Base-by-base conservation (phyloP, 2,888 invertebrate genomes). In the Meteorus cinctellus region DNA sequence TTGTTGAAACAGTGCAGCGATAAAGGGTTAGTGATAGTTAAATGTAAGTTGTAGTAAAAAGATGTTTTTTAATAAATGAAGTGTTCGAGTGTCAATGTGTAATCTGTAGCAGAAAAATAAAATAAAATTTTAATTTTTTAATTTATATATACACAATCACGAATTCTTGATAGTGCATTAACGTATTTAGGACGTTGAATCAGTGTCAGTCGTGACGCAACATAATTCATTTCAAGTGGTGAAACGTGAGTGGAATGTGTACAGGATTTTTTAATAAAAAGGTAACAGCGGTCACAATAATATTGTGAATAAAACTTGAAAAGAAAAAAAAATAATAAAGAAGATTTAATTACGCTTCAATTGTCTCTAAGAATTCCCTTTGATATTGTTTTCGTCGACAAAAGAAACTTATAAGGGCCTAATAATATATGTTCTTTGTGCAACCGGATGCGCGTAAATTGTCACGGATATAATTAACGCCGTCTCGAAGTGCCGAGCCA, bases 361-460 rank as follows among this genome's bases (percentile, higher is more conserved):
- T 55, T 55, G 19, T 55, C 41, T 55, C 6, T 24, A 19, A 6
- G 1, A 19, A n/a, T 55, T 55, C 51, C 55, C 51, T 31, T 51
- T 19, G 55, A 45, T 29, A 34, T 29, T 51, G 14, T 29, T 29
- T 3, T 29, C 16, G 29, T 62, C 12, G 19, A 48, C 63, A 45
- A 45, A 62, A 63, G 24, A 31, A 27, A 12, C 29, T 31, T 62
- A 24, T 19, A 31, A 48, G n/a, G 63, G 45, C 19, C 55, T 55
- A 55, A 55, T 55, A 55, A 19, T 55, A 55, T 24, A 63, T 63
- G 16, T 63, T 45, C 62, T 70, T 70, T 14, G 45, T 59, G 31
- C 77, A 41, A 72, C 74, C 77, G 77, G 74, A 74, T 77, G 77
- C 70, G 36, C 74, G 74, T 77, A 74, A 77, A 74, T 77, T 77